Conservation (phyloP, 2,113 vertebrate genomes). For the Sakesphorus luctuosus region DNA sequence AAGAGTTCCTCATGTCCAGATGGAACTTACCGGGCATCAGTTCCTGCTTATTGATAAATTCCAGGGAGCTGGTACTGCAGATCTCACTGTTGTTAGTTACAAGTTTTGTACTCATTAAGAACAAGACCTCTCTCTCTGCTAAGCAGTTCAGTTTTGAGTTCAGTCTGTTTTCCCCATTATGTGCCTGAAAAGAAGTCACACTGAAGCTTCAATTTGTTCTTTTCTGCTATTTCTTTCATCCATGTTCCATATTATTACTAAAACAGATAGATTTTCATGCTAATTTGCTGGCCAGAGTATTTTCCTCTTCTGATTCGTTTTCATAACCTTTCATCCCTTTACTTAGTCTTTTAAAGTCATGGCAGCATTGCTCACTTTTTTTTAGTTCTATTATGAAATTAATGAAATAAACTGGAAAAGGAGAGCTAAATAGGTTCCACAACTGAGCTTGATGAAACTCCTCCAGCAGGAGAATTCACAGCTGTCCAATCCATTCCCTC, state of each 20-base stretch:
- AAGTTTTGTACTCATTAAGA: not conserved
- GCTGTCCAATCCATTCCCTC: constrained; percentile 16
- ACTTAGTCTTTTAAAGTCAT: not conserved
- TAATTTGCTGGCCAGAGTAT: not conserved
- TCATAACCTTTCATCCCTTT: not conserved
- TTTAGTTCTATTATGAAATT: not conserved
- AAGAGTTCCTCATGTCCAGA: not conserved
- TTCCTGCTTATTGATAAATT: accelerated
- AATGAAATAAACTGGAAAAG: not conserved
- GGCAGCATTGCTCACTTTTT: not conserved
- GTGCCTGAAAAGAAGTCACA: not conserved
- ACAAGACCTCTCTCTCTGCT: not conserved
- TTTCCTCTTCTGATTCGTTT: not conserved
- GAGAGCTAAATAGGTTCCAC: not conserved
- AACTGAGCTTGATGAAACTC: not conserved
- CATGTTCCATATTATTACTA: not conserved
- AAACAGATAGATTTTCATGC: not conserved
- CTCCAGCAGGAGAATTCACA: constrained; percentile 36
- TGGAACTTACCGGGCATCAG: not conserved
- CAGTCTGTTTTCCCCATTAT: not conserved
- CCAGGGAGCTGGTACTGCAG: not conserved
- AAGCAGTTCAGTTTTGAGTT: not conserved
- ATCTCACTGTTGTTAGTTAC: not conserved
- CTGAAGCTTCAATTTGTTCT: not conserved
- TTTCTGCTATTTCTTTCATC: not conserved